Evolutionary conservation across 2,888 invertebrate species (phyloP).

Genomic region (Lepas anatifera): DNA sequence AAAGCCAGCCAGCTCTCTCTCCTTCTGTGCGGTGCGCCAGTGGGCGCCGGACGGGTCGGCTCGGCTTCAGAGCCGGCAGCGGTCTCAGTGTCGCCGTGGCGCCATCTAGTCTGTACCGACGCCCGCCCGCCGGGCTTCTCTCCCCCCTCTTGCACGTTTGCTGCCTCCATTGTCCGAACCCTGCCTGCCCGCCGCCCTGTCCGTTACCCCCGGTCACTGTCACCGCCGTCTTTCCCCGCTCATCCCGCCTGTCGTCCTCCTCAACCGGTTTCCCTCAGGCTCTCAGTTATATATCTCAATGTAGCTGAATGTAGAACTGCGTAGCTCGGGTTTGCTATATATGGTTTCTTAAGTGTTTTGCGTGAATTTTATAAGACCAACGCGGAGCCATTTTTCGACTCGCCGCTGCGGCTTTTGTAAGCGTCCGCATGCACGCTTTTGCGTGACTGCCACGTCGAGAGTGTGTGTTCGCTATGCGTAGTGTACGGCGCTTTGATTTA

Average conservation of each 20-base stretch:
- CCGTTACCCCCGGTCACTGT: background rate
- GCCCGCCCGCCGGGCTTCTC: no score
- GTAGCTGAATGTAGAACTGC: background rate
- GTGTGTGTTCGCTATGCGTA: no score
- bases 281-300: background rate
- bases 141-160: no score
- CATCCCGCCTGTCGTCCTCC: background rate
- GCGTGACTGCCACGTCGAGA: no score
- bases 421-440: no score
- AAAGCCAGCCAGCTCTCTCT: no score
- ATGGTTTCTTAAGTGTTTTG: slow-evolving; percentile 6
- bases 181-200: background rate
- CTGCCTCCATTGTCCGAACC: no score
- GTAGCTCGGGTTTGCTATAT: background rate
- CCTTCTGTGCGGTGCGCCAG: no score
- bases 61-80: no score
- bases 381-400: background rate
- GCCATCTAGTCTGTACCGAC: background rate
- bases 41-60: no score
- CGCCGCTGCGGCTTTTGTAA: no score
- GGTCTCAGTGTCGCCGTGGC: background rate
- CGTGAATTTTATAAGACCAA: background rate
- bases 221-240: background rate
- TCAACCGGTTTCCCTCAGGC: background rate
- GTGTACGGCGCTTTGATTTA: no score